A percentile compares a stretch with the other conserved stretches of the same genome.
These are phyloP conservation scores for Delphinus delphis DNA, from an alignment of 2,113 vertebrate species.

Conservation along the genomic window DNA sequence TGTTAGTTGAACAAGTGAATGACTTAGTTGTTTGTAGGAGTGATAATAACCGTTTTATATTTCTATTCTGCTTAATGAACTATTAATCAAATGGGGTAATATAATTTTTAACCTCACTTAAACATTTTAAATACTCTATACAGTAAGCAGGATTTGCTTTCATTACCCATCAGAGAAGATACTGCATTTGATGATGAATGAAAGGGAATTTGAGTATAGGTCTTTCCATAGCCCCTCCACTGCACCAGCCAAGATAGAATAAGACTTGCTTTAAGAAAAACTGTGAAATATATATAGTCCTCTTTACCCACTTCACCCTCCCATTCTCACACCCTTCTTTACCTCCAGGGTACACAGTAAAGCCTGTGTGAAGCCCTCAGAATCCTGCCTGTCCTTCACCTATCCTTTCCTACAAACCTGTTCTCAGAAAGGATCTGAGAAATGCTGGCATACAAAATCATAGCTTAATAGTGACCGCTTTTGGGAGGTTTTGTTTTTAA, in stretches of 20 bases:
- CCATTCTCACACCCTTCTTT: neutral
- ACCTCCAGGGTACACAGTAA: fast-evolving
- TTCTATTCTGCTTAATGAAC: neutral
- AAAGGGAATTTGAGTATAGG: neutral
- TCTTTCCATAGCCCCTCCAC: neutral
- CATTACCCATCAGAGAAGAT: neutral
- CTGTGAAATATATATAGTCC: neutral
- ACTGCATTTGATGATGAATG: neutral
- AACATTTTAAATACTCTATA: conserved; percentile 22
- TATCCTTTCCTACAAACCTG: neutral
- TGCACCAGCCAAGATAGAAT: neutral
- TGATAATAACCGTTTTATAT: neutral
- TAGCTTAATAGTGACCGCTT: conserved; percentile 62
- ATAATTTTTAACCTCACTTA: conserved; percentile 8
- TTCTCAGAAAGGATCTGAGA: neutral
- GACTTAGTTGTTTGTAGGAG: neutral
- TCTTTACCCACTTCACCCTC: neutral
- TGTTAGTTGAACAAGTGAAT: neutral
- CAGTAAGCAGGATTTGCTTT: neutral
- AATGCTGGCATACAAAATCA: neutral
- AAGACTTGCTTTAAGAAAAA: neutral
- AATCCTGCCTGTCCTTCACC: neutral
- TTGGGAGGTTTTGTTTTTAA: conserved; percentile 38
- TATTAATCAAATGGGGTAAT: neutral
- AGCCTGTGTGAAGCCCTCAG: neutral